These are phyloP conservation scores for Epizoanthus scotinus DNA, from an alignment of 92 coral and sea anemone species.

Conservation along the genomic window DNA sequence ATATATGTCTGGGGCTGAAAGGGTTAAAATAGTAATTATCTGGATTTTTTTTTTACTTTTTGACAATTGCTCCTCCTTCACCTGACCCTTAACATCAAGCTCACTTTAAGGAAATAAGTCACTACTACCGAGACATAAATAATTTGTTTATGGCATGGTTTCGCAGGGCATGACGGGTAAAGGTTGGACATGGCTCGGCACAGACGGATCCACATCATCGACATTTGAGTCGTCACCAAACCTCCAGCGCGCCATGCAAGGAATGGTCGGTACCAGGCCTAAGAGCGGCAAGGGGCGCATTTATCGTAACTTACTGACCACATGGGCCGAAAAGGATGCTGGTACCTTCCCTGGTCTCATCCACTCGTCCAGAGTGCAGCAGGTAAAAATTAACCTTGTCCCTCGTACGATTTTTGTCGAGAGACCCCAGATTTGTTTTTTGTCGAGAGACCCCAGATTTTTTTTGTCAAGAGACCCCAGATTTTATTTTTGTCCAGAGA, in stretches of 20 bases:
- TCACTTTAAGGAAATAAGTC: no score
- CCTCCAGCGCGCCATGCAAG: conserved; percentile 95
- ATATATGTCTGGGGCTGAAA: no score
- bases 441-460: no score
- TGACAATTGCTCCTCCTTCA: neutral
- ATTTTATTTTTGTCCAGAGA: no score
- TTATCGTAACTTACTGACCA: conserved; percentile 70
- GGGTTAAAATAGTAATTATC: no score
- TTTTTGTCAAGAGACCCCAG: no score
- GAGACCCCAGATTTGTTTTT: no score
- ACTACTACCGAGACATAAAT: no score
- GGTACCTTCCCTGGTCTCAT: conserved; percentile 84
- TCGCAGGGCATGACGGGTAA: conserved; percentile 95
- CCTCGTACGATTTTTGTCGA: neutral
- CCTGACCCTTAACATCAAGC: neutral
- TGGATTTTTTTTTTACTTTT: neutral
- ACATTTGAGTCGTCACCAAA: conserved; percentile 89
- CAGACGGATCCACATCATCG: conserved; percentile 97
- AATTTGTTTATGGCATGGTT: conserved; percentile 8
- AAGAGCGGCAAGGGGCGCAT: conserved; percentile 81
- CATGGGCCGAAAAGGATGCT: conserved; percentile 93
- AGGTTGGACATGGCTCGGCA: conserved; percentile 99
- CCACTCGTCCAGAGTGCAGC: conserved; percentile 80
- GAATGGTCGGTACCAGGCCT: conserved; percentile 99
- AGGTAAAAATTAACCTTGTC: conserved; percentile 51